A percentile compares a stretch with the other conserved stretches of the same genome.
Evolutionary conservation across 2,113 vertebrate genomes (phyloP).

Genomic region (Tachycineta bicolor): DNA sequence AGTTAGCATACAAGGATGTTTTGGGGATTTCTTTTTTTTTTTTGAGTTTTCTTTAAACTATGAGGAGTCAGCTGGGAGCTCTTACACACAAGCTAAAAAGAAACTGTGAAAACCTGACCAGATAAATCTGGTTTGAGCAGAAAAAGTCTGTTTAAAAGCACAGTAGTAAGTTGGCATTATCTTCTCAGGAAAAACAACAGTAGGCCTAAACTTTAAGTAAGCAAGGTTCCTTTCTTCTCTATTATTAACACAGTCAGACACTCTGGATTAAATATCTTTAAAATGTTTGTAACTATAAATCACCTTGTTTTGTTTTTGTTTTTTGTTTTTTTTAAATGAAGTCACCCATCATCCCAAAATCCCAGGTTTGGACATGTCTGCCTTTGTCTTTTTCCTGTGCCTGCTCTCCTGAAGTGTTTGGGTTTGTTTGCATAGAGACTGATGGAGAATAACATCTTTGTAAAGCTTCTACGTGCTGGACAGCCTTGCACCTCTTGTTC

Average conservation of each 20-base stretch:
- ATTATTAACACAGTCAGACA: not conserved
- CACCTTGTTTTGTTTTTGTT: not conserved
- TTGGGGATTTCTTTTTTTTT: not conserved
- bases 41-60: not conserved
- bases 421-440: slow-evolving; percentile 26
- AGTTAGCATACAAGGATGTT: not conserved
- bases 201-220: not conserved
- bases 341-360: slow-evolving; percentile 67
- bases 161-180: not conserved
- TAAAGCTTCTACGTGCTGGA: not conserved
- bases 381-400: slow-evolving; percentile 29
- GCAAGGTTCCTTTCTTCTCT: not conserved
- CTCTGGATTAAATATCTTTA: not conserved
- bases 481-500: not conserved
- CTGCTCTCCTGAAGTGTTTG: slow-evolving; percentile 52
- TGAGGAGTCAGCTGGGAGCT: not conserved
- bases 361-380: slow-evolving; percentile 76
- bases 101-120: not conserved
- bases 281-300: slow-evolving; percentile 14
- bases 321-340: slow-evolving; percentile 51
- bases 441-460: not conserved
- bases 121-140: not conserved
- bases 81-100: not conserved
- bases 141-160: not conserved
- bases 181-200: not conserved